Base-by-base conservation (phyloP, 1,140 invertebrate species). In the Saccostrea cuccullata region DNA sequence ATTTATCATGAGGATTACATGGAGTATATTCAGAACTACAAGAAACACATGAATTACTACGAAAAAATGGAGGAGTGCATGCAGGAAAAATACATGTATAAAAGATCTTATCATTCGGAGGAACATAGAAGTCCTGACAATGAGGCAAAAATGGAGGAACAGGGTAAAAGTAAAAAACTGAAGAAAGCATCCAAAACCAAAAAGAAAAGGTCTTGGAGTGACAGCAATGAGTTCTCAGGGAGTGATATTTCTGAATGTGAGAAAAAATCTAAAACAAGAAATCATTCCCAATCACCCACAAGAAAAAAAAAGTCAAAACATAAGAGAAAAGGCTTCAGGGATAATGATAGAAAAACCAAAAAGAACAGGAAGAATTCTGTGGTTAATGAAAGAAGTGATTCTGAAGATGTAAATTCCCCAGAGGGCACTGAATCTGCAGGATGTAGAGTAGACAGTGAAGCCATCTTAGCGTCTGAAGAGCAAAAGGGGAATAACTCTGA, bases 1-100 rank as follows among this genome's bases (percentile, higher is more conserved):
- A n/a, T 85, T n/a, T 60, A 60, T 17, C 84, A 85, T 60, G 36
- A 60, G 9, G 84, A 85, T 58, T 85, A 85, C 84, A 85, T 85
- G 84, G 56, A 85, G 20, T 85, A 85, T 30, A 60, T 67, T 6
- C 26, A 85, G 15, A 85, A 85, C 47, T 85, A 85, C 23, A 60
- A 85, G 56, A 85, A 85, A 64, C 84, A 85, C 55, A 85, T 85
- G 84, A 56, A 58, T 26, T 85, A 56, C 26, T 85, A 60, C 15
- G 56, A 64, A n/a, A 40, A 60, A 30, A 64, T 85, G 58, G 84
- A 85, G 20, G 55, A 85, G 30, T 36, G 20, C 9, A 30, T 64
- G 17, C 55, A 60, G 3, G 5, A 47, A 56, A 87, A 87, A n/a
- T n/a, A n/a, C n/a, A n/a, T n/a, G 11, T 82, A 47, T 55, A 26